phyloP scores from a whole-genome alignment of 2,797 vertebrate species.

The Takifugu rubripes region DNA sequence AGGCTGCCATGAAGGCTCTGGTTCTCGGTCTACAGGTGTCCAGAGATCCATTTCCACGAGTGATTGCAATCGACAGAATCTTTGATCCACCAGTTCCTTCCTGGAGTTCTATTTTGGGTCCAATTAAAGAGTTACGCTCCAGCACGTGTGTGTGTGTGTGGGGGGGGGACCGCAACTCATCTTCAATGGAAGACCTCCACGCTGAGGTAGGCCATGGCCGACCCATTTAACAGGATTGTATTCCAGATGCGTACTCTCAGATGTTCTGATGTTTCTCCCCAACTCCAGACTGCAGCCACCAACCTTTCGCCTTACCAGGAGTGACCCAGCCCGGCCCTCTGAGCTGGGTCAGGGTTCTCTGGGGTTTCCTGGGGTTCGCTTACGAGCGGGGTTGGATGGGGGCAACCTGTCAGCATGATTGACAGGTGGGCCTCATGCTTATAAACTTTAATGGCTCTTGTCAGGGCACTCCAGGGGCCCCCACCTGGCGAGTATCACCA shows the following conservation, averaged over 20 bases:
- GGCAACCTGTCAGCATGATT: constrained; percentile 69
- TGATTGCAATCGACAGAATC: background rate
- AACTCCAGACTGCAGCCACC: constrained; percentile 26
- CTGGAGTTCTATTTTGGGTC: background rate
- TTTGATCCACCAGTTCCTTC: background rate
- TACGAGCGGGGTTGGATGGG: constrained; percentile 38
- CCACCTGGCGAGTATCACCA: constrained; percentile 65
- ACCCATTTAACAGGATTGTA: too few relatives aligned
- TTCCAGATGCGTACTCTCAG: too few relatives aligned
- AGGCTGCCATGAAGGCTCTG: background rate
- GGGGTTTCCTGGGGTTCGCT: constrained; percentile 54
- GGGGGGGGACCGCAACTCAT: background rate
- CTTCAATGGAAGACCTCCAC: background rate
- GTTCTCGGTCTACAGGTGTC: background rate
- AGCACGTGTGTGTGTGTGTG: background rate
- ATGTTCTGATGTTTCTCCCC: background rate
- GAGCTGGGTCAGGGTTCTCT: constrained; percentile 60
- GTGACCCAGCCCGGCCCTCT: constrained; percentile 47
- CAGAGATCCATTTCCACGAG: background rate
- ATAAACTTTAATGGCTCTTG: constrained; percentile 80
- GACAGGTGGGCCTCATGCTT: constrained; percentile 68
- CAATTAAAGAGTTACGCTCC: background rate
- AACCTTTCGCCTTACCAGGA: constrained; percentile 17
- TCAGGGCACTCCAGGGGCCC: constrained; percentile 65
- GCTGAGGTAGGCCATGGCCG: too few relatives aligned